A percentile compares a stretch with the other conserved stretches of the same genome.
Evolutionary conservation across 2,888 invertebrate species (phyloP).

Genomic region (Tipula helvola): DNA sequence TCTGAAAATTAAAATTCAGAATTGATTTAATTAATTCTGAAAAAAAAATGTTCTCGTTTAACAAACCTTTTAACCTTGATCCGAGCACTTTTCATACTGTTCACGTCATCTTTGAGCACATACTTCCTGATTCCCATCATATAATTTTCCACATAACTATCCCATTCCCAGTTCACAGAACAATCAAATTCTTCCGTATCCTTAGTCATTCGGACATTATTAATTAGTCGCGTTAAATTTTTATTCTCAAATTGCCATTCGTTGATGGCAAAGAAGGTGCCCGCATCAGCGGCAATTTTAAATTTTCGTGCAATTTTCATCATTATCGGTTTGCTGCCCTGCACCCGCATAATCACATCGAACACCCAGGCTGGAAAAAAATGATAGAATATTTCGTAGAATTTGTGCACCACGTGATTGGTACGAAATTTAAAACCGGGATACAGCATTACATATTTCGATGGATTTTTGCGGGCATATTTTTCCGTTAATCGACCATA

Average conservation of each 20-base stretch:
- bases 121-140: slow-evolving; percentile 73
- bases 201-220: slow-evolving; percentile 37
- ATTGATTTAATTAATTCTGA: not conserved
- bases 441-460: slow-evolving; percentile 77
- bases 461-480: slow-evolving; percentile 65
- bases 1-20: slow-evolving; percentile 35
- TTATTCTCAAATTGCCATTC: slow-evolving; percentile 68
- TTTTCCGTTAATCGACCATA: slow-evolving; percentile 60
- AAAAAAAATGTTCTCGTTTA: slow-evolving; percentile 10
- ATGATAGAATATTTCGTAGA: slow-evolving; percentile 65
- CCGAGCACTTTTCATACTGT: slow-evolving; percentile 49
- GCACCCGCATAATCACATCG: slow-evolving; percentile 57
- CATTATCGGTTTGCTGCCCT: slow-evolving; percentile 77
- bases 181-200: slow-evolving; percentile 52
- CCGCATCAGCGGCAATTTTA: slow-evolving; percentile 60
- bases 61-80: slow-evolving; percentile 50
- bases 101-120: slow-evolving; percentile 62
- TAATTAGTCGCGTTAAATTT: slow-evolving; percentile 46
- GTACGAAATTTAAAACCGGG: slow-evolving; percentile 65
- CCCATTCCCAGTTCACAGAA: slow-evolving; percentile 62
- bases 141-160: slow-evolving; percentile 65
- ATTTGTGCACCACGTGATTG: slow-evolving; percentile 56
- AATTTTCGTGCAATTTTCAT: slow-evolving; percentile 71
- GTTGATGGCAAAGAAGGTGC: slow-evolving; percentile 67
- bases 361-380: slow-evolving; percentile 72